Percentiles rank a stretch among this genome's conserved stretches.
Conservation (phyloP, 37 sponge, comb jelly and placozoan genomes). For the Spongilla lacustris region DNA sequence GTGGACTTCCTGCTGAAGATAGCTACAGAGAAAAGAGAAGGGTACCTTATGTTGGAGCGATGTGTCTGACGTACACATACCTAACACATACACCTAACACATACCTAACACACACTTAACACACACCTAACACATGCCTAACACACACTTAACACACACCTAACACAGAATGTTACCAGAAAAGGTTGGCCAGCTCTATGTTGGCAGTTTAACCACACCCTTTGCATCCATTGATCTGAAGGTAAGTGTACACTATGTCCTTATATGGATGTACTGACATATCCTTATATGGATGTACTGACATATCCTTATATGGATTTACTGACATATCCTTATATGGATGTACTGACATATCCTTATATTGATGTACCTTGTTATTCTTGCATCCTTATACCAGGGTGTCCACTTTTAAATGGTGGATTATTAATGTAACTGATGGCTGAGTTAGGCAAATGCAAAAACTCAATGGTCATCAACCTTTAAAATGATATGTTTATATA, state of each 20-base stretch:
- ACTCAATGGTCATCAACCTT: too few relatives aligned
- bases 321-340: background rate
- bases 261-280: background rate
- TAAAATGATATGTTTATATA: too few relatives aligned
- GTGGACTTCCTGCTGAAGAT: conserved; percentile 93
- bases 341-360: too few relatives aligned
- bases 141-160: background rate
- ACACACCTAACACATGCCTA: background rate
- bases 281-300: too few relatives aligned
- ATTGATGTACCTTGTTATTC: background rate
- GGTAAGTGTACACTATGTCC: background rate
- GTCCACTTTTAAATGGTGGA: too few relatives aligned
- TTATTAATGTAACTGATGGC: too few relatives aligned
- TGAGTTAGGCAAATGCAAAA: too few relatives aligned
- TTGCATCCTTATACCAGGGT: too few relatives aligned
- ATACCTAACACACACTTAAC: background rate
- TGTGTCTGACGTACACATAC: too few relatives aligned
- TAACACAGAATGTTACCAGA: conserved; percentile 57
- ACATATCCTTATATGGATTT: too few relatives aligned
- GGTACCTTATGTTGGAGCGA: too few relatives aligned
- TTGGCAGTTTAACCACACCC: conserved; percentile 56
- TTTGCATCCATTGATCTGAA: conserved; percentile 65
- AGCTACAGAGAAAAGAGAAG: conserved; percentile 42
- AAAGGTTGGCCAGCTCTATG: conserved; percentile 77
- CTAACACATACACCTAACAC: too few relatives aligned